Evolutionary conservation across 2,797 vertebrate genomes (phyloP).

Genomic region (Enteromius treurensis): DNA sequence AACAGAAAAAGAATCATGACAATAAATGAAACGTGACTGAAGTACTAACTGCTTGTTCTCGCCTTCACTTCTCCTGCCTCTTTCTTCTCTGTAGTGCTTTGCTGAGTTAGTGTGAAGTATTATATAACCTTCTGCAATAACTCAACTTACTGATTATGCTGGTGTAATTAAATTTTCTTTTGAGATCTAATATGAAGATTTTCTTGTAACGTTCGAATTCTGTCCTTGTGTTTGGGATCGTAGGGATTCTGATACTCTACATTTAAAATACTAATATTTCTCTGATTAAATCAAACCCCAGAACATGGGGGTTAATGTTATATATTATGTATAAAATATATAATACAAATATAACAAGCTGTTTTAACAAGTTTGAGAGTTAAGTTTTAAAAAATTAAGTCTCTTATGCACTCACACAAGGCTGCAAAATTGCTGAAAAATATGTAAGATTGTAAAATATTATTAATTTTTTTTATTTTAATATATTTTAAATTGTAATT

Average conservation of each 20-base stretch:
- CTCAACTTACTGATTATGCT: conserved; percentile 18
- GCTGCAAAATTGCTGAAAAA: background rate
- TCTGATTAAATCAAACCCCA: background rate
- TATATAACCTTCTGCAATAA: conserved; percentile 64
- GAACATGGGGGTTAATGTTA: background rate
- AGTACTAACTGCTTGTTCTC: conserved; percentile 71
- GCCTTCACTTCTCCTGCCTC: conserved; percentile 59
- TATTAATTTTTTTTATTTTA: background rate
- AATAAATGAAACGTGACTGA: conserved; percentile 80
- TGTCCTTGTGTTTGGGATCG: background rate
- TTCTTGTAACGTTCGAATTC: background rate
- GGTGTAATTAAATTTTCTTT: background rate
- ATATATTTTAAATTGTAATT: background rate
- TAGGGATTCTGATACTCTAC: background rate
- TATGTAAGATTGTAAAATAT: background rate
- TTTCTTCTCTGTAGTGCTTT: conserved; percentile 41
- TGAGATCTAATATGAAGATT: background rate
- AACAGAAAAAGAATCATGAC: conserved; percentile 70
- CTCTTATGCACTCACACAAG: background rate
- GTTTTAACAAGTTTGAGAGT: background rate
- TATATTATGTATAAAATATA: background rate
- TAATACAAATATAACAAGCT: background rate
- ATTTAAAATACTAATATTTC: background rate
- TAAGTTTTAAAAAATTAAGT: background rate
- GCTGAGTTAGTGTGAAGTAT: conserved; percentile 9